phyloP scores from a whole-genome alignment of 2,113 vertebrate species.

The Alosa alosa region DNA sequence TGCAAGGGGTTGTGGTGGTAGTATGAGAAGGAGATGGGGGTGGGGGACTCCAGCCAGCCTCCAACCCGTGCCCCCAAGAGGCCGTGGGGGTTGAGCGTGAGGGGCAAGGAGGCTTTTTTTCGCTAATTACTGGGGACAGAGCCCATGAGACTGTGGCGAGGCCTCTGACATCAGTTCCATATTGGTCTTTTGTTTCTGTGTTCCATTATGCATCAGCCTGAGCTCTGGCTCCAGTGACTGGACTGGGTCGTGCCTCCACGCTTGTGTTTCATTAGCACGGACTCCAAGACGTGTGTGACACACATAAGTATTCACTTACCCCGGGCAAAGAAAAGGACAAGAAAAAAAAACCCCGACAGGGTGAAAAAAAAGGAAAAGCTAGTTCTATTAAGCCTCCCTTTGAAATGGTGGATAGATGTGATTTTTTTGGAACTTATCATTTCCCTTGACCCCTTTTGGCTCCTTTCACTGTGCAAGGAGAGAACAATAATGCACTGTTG shows the following conservation, averaged over 20 bases:
- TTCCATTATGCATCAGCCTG: conserved; percentile 48
- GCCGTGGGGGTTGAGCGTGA: conserved; percentile 31
- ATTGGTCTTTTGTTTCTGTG: conserved; percentile 55
- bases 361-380: background rate
- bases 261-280: conserved; percentile 44
- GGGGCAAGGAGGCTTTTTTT: conserved; percentile 62
- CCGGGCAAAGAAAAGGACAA: background rate
- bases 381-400: conserved; percentile 13
- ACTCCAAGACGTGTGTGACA: conserved; percentile 14
- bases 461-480: conserved; percentile 32
- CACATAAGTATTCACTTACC: conserved; percentile 21
- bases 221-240: conserved; percentile 34
- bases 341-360: background rate
- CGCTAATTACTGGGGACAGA: conserved; percentile 67
- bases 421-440: conserved; percentile 45
- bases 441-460: conserved; percentile 37
- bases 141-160: conserved; percentile 61
- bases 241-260: conserved; percentile 42
- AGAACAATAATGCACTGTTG: conserved; percentile 40
- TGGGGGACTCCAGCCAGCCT: conserved; percentile 44
- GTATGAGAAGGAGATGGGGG: background rate
- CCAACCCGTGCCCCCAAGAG: conserved; percentile 42
- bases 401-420: conserved; percentile 42
- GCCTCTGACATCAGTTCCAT: conserved; percentile 61
- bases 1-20: conserved; percentile 20